phyloP scores from a whole-genome alignment of 2,888 invertebrate species.

The Nemurella pictetii region DNA sequence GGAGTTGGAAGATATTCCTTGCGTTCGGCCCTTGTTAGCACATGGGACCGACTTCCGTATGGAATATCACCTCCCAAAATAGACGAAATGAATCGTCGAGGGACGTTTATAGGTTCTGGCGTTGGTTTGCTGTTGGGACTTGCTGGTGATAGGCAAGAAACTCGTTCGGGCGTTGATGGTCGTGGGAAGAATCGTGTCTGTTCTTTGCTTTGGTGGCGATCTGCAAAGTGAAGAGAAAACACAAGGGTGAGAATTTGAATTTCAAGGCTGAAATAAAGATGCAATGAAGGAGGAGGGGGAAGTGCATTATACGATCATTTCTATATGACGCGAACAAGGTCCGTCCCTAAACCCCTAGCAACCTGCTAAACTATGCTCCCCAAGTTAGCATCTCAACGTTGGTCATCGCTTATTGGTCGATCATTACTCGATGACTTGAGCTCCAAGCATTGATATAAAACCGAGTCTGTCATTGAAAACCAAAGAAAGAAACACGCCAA shows the following conservation, averaged over 20 bases:
- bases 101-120: conserved; percentile 51
- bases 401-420: too few species aligned
- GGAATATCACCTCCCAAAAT: conserved; percentile 80
- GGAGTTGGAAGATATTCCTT: conserved; percentile 69
- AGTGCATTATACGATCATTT: background rate
- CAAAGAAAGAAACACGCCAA: background rate
- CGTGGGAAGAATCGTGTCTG: conserved; percentile 27
- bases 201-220: conserved; percentile 34
- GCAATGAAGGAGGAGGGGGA: background rate
- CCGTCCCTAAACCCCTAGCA: too few species aligned
- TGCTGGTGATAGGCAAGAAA: conserved; percentile 31
- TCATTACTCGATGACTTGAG: too few species aligned
- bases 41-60: conserved; percentile 66
- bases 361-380: too few species aligned
- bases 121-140: conserved; percentile 23
- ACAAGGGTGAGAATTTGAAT: background rate
- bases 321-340: too few species aligned
- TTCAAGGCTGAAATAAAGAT: background rate
- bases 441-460: too few species aligned
- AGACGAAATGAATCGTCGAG: conserved; percentile 74
- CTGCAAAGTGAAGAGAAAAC: conserved; percentile 29
- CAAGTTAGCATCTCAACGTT: too few species aligned
- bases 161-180: conserved; percentile 37
- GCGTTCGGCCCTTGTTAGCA: conserved; percentile 75
- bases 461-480: too few species aligned